phyloP scores from a whole-genome alignment of 2,888 invertebrate species.

The Heteromyza rotundicornis region DNA sequence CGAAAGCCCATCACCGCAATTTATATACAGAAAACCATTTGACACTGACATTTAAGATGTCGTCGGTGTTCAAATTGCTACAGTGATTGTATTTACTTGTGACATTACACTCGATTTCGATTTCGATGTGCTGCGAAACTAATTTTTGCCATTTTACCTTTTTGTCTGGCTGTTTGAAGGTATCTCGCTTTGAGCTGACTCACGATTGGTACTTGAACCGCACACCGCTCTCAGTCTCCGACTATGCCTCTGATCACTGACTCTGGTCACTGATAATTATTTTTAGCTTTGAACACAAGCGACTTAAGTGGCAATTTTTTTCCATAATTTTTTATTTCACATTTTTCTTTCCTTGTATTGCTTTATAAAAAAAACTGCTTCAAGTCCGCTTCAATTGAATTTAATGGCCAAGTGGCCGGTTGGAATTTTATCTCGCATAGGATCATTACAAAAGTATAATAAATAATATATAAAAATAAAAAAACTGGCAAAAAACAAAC shows the following conservation, averaged over 20 bases:
- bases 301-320: too few species aligned
- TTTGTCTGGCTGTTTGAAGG: neutral
- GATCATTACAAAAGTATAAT: neutral
- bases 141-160: neutral
- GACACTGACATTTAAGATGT: slow-evolving; percentile 1
- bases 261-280: neutral
- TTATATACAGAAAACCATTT: too few species aligned
- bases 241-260: too few species aligned
- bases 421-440: neutral
- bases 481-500: neutral
- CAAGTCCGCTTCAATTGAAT: neutral
- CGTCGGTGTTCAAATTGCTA: neutral
- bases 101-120: neutral
- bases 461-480: neutral
- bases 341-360: too few species aligned
- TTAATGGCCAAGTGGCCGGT: slow-evolving; percentile 3
- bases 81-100: neutral
- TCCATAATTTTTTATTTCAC: too few species aligned
- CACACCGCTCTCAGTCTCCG: too few species aligned
- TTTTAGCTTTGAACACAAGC: neutral
- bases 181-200: slow-evolving; percentile 5
- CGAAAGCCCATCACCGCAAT: neutral
- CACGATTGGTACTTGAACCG: slow-evolving; percentile 20
- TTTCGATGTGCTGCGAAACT: neutral
- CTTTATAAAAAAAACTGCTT: too few species aligned